A percentile compares a stretch with the other conserved stretches of the same genome.
Conservation (phyloP, 2,113 vertebrate genomes). For the Acinonyx jubatus region DNA sequence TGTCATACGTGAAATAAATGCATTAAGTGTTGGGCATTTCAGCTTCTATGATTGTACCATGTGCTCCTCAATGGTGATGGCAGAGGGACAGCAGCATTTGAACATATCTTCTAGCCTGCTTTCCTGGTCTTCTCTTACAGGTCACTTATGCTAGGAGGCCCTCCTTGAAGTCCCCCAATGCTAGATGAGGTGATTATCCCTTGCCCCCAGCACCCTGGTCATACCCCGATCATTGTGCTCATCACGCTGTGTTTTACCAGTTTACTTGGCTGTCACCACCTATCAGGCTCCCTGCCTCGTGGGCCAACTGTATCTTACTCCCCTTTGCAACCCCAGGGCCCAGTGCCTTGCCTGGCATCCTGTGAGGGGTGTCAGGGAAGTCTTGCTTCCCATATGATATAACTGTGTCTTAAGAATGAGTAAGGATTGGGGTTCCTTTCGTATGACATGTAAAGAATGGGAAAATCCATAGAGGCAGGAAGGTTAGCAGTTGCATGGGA, state of each 20-base stretch:
- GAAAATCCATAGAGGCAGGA: background rate
- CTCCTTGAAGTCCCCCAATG: background rate
- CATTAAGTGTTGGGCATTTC: fast-evolving
- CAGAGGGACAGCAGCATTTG: too few relatives aligned
- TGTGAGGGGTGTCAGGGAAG: background rate
- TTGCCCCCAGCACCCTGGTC: background rate
- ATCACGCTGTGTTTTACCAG: background rate
- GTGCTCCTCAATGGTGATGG: background rate
- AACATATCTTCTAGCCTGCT: background rate
- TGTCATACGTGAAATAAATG: fast-evolving
- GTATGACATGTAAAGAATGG: background rate
- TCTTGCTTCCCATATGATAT: background rate
- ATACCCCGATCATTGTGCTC: fast-evolving
- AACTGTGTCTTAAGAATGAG: background rate
- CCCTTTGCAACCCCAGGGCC: background rate
- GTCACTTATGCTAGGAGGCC: background rate
- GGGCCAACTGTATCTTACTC: background rate
- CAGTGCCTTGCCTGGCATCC: background rate
- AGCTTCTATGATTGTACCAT: fast-evolving
- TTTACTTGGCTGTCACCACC: background rate
- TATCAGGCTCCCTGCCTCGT: background rate
- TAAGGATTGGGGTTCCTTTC: background rate
- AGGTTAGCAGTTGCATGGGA: background rate
- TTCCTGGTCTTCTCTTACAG: background rate
- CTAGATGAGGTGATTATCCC: background rate